phyloP scores from a whole-genome alignment of 2,113 vertebrate species.

The Mus spicilegus region DNA sequence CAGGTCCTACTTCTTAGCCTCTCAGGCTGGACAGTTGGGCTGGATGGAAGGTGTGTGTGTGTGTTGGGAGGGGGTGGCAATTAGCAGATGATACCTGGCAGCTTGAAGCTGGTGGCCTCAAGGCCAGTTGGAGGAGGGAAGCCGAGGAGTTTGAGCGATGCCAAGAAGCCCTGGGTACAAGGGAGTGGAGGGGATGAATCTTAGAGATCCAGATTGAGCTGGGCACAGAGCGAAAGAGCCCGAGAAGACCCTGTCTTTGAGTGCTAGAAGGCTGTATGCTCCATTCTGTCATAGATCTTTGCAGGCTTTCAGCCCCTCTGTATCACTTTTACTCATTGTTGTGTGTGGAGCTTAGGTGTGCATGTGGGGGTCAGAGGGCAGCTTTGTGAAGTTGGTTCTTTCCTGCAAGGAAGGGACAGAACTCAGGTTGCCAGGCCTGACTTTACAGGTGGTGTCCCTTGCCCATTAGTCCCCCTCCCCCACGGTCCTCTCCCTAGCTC shows the following conservation, averaged over 20 bases:
- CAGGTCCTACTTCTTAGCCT: not conserved
- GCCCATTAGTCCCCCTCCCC: rapidly evolving
- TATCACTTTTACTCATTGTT: not conserved
- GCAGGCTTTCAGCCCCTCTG: not conserved
- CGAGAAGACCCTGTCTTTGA: not conserved
- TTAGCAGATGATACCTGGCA: not conserved
- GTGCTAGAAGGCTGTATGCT: not conserved
- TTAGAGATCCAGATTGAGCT: not conserved
- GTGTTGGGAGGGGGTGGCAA: too few species aligned
- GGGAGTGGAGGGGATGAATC: not conserved
- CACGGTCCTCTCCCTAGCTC: rapidly evolving
- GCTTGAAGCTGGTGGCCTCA: not conserved
- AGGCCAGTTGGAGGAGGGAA: not conserved
- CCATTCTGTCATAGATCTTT: too few species aligned
- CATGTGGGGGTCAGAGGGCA: not conserved
- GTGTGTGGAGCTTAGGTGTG: not conserved
- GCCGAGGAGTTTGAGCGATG: not conserved
- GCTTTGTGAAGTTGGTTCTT: not conserved
- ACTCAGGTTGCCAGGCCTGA: not conserved
- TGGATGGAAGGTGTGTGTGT: not conserved
- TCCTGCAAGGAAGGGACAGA: not conserved
- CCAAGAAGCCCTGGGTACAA: not conserved
- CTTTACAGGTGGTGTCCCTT: not conserved
- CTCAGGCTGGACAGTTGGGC: not conserved
- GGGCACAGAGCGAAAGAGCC: rapidly evolving